A percentile compares a stretch with the other conserved stretches of the same genome.
phyloP scores from a whole-genome alignment of 2,888 invertebrate genomes.

The Eilema depressum region DNA sequence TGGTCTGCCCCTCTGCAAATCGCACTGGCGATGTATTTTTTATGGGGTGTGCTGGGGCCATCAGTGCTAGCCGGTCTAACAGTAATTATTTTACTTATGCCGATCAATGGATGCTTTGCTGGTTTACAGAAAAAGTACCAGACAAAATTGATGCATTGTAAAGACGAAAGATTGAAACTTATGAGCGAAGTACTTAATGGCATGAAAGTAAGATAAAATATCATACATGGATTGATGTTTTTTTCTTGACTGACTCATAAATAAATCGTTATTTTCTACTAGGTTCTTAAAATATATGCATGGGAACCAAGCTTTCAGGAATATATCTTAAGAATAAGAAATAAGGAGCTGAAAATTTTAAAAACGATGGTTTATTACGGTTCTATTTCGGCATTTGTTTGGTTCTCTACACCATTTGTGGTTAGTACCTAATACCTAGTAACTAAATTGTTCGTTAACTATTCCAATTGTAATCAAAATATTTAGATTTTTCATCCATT shows the following conservation, averaged over 20 bases:
- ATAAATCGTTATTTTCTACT: neutral
- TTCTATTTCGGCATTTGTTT: constrained; percentile 93
- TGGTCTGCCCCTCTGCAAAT: constrained; percentile 96
- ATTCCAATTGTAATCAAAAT: neutral
- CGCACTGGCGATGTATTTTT: constrained; percentile 90
- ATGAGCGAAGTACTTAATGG: constrained; percentile 96
- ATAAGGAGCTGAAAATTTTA: constrained; percentile 92
- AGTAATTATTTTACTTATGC: constrained; percentile 95
- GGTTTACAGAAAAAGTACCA: constrained; percentile 90
- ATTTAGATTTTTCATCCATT: constrained; percentile 1
- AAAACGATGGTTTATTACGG: constrained; percentile 93
- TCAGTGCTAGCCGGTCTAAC: constrained; percentile 95
- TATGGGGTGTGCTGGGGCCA: constrained; percentile 91
- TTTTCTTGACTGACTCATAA: neutral
- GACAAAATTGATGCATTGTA: constrained; percentile 93
- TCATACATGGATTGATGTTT: neutral
- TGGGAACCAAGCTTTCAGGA: constrained; percentile 95
- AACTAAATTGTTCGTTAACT: neutral
- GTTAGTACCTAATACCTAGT: constrained; percentile 83
- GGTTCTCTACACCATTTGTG: constrained; percentile 96
- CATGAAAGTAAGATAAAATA: constrained; percentile 88
- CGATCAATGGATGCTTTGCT: constrained; percentile 92
- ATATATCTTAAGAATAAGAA: constrained; percentile 92
- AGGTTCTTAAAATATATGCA: constrained; percentile 93
- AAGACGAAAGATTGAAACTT: constrained; percentile 94